Conservation (phyloP, 2,113 vertebrate genomes). For the Hirundichthys speculiger region DNA sequence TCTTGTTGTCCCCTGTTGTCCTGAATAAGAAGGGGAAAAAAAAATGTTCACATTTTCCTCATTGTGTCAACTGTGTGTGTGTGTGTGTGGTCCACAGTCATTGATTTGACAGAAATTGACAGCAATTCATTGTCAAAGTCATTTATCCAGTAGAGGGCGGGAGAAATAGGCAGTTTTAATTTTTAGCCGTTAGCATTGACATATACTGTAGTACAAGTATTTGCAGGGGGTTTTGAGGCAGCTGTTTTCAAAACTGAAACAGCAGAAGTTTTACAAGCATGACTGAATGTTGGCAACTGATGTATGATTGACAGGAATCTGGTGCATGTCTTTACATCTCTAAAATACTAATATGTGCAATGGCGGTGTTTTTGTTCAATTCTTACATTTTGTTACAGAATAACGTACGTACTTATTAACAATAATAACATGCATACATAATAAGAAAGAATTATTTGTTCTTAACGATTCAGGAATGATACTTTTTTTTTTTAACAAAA, state of each 20-base stretch:
- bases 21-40: constrained; percentile 22
- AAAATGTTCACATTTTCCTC: constrained; percentile 8
- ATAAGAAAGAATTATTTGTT: no score
- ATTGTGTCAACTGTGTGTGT: constrained; percentile 27
- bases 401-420: no score
- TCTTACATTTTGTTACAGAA: no score
- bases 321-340: no score
- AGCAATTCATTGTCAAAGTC: constrained; percentile 50
- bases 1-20: constrained; percentile 34
- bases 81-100: neutral
- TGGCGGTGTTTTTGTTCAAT: no score
- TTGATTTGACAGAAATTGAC: constrained; percentile 56
- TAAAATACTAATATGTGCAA: no score
- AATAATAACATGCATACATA: no score
- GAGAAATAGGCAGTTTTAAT: constrained; percentile 27
- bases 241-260: constrained; percentile 38
- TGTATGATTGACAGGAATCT: neutral
- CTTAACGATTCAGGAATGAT: no score
- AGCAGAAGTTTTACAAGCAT: constrained; percentile 14
- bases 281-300: constrained; percentile 17
- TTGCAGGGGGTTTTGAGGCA: no score
- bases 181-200: constrained; percentile 41
- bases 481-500: no score
- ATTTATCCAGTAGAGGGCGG: constrained; percentile 32
- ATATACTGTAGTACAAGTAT: constrained; percentile 22